These are phyloP conservation scores for Micoletzkya japonica DNA, from an alignment of 2,888 invertebrate species.

Conservation along the genomic window DNA sequence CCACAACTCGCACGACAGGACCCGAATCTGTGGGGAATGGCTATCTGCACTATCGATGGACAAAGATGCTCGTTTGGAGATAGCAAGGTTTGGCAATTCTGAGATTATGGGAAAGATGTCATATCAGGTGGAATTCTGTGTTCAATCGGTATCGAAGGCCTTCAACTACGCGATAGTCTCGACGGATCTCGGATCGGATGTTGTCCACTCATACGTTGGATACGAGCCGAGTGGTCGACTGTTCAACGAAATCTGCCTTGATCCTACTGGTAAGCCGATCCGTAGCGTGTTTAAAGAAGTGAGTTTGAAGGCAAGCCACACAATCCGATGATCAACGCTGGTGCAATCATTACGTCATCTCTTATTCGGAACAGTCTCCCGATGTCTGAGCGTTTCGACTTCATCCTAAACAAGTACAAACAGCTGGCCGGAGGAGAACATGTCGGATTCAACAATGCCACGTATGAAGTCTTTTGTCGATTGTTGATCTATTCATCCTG, in stretches of 20 bases:
- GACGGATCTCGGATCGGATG: conserved; percentile 73
- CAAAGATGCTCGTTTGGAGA: conserved; percentile 77
- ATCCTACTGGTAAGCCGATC: conserved; percentile 79
- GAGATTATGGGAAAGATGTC: not conserved
- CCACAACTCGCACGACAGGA: conserved; percentile 84
- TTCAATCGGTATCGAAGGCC: conserved; percentile 72
- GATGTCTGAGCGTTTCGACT: conserved; percentile 67
- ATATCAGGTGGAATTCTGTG: conserved; percentile 88
- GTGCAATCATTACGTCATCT: conserved; percentile 88
- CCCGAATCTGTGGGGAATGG: conserved; percentile 86
- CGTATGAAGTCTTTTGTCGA: conserved; percentile 65
- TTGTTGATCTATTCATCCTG: not conserved
- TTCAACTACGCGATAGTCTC: conserved; percentile 92
- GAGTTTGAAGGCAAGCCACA: conserved; percentile 72
- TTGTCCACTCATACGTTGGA: conserved; percentile 90
- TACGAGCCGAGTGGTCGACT: conserved; percentile 95
- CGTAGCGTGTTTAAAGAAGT: not conserved
- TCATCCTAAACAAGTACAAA: conserved; percentile 63
- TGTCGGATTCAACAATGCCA: conserved; percentile 87
- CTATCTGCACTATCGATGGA: conserved; percentile 93
- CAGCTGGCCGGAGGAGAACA: conserved; percentile 82
- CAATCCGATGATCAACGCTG: conserved; percentile 97
- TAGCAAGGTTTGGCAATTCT: conserved; percentile 71
- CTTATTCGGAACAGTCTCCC: conserved; percentile 67
- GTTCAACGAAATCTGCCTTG: conserved; percentile 92